Evolutionary conservation across 1,140 invertebrate species (phyloP), one percentile per base, ranked within the genome.

Genomic region (Babylonia areolata): DNA sequence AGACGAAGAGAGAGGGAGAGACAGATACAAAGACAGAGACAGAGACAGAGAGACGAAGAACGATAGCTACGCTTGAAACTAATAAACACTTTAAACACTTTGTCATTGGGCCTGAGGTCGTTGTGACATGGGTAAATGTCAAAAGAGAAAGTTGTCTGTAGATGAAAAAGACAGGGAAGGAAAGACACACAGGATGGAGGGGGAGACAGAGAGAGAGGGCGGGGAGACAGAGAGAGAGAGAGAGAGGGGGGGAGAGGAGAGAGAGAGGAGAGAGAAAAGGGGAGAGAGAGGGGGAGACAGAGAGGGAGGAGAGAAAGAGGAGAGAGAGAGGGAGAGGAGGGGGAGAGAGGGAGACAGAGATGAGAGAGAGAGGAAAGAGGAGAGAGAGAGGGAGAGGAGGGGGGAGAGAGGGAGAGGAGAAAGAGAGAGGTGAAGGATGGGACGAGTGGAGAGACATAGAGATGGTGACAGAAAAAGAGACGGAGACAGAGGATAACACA

Each of bases 301-400:
- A 20, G 58, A 64, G n/a, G 39, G 17, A 39, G 28, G 12, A 54
- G 15, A 54, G 40, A 54, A 37, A 31, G 17, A 54, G 40, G 17
- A 64, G 81, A 82, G 51, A 64, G 54, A 64, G 51, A 82, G 81
- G 64, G 31, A 64, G 17, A 37, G 54, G 54, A 64, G 23, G n/a
- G 23, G n/a, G 23, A 23, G 23, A 23, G n/a, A 64, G 6, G 23
- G 20, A 64, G n/a, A 31, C 17, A 73, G 33, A 37, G n/a, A 37
- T 6, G 35, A 35, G 31, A 37, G 31, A 73, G 9, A 73, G 71
- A 73, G 35, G 20, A 1, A 73, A 31, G 11, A 20, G 20, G 31
- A 73, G n/a, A 33, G 33, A 73, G 31, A 73, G 69, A 11, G 11
- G 3, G 33, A 37, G 69, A 73, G 33, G 20, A 17, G 35, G 69